Percentiles rank a stretch among this genome's conserved stretches.
Evolutionary conservation across 1,140 invertebrate genomes (phyloP).

Genomic region (Drosophila fuyamai): DNA sequence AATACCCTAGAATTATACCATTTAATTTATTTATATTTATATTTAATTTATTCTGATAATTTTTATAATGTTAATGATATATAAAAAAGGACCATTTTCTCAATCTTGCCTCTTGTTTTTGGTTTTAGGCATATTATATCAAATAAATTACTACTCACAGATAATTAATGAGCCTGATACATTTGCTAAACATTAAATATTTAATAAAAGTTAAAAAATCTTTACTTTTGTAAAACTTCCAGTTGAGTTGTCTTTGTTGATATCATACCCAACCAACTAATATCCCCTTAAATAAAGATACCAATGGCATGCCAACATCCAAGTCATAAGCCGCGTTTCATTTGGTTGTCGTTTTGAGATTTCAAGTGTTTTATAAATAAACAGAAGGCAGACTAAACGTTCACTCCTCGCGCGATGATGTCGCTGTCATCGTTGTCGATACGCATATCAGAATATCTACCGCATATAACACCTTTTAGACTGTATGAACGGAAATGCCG

Average conservation of each 20-base stretch:
- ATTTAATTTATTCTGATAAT: neutral
- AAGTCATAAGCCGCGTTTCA: constrained; percentile 69
- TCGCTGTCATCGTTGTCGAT: constrained; percentile 37
- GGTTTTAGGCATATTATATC: too few species aligned
- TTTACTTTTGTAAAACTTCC: too few species aligned
- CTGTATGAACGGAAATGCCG: constrained; percentile 55
- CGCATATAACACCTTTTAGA: neutral
- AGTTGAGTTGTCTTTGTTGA: too few species aligned
- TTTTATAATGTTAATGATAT: too few species aligned
- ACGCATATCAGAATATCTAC: constrained; percentile 20
- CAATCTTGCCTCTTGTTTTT: too few species aligned
- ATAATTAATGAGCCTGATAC: too few species aligned
- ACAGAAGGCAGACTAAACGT: constrained; percentile 46
- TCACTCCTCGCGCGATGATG: constrained; percentile 25
- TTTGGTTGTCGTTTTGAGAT: constrained; percentile 60
- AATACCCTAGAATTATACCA: constrained; percentile 2
- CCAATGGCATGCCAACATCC: constrained; percentile 20
- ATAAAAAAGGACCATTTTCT: too few species aligned
- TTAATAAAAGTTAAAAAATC: too few species aligned
- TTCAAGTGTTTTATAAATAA: constrained; percentile 82
- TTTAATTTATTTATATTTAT: too few species aligned
- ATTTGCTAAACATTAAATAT: too few species aligned
- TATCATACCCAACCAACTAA: neutral
- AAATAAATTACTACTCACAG: too few species aligned
- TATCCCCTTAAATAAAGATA: neutral